Conservation (phyloP, 2,888 invertebrate genomes). For the Trichopria drosophilae region DNA sequence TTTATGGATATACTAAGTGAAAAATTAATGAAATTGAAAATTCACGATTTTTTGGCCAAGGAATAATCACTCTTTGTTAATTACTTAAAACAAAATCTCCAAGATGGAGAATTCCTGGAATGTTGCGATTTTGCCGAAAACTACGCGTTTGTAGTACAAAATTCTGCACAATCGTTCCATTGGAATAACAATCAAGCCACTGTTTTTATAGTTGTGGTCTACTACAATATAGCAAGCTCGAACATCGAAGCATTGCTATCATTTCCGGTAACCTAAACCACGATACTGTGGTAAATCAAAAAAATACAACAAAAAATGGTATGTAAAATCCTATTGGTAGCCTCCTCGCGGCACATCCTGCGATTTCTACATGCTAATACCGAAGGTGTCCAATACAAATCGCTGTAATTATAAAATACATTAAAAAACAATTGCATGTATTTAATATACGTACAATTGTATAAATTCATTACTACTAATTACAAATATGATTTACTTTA, state of each 20-base stretch:
- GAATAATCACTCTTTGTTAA: background rate
- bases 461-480: too few species aligned
- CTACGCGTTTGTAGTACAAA: too few species aligned
- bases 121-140: too few species aligned
- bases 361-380: too few species aligned
- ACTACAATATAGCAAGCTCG: background rate
- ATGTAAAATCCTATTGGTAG: background rate
- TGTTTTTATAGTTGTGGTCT: constrained; percentile 3
- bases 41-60: background rate
- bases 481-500: too few species aligned
- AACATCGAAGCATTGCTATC: background rate
- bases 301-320: background rate
- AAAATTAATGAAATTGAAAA: constrained; percentile 6
- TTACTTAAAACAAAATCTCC: background rate
- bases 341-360: too few species aligned
- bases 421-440: too few species aligned
- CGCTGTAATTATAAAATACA: too few species aligned
- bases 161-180: too few species aligned
- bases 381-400: too few species aligned
- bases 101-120: background rate
- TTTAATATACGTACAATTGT: too few species aligned
- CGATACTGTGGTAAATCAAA: background rate
- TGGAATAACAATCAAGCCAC: too few species aligned
- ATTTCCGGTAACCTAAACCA: constrained; percentile 4
- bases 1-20: constrained; percentile 1